Evolutionary conservation across 1,140 invertebrate species (phyloP), one percentile per base, ranked within the genome.

Genomic region (Polypedilum pembai): DNA sequence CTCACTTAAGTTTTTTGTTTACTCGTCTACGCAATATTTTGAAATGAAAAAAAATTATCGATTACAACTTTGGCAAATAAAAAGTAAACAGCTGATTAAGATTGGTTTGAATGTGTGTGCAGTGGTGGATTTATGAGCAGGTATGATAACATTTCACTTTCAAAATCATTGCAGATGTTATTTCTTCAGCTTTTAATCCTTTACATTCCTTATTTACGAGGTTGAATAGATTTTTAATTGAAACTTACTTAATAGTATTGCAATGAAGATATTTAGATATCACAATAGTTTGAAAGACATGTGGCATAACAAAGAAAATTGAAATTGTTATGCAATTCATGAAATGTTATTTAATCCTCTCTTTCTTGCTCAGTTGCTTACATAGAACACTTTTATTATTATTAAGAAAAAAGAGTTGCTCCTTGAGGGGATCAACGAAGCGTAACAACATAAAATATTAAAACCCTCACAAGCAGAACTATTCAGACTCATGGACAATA

Each of bases 311-410:
- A 56, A 4, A 56, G 12, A 56, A 33, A 33, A 56, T 56, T 56
- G 45, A 56, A 69, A 69, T 69, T 69, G 65, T 56, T 56, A 56
- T 56, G 65, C 65, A 69, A 69, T 69, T 20, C 65, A 69, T 69
- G 65, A 56, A 56, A 56, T 15, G 12, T 56, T n/a, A 56, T 56
- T 33, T 33, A 33, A 33, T 33, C 24, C 24, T 33, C 24, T 33
- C 24, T 33, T 5, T 33, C 3, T 56, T 56, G 45, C 45, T 4
- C 12, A 12, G n/a, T 12, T n/a, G n/a, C n/a, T n/a, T 56, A n/a
- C 45, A 56, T 4, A n/a, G n/a, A n/a, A 4, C 45, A 56, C 10
- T 56, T 12, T 56, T 56, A 56, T 15, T 56, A 56, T 56, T 56
- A 56, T n/a, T 56, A n/a, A n/a, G 10, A 15, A 33, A 33, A 56